Percentiles rank a stretch among this genome's conserved stretches.
These are phyloP conservation scores for Quadroppia sp. DNA, from an alignment of 2,888 invertebrate genomes.

Conservation along the genomic window DNA sequence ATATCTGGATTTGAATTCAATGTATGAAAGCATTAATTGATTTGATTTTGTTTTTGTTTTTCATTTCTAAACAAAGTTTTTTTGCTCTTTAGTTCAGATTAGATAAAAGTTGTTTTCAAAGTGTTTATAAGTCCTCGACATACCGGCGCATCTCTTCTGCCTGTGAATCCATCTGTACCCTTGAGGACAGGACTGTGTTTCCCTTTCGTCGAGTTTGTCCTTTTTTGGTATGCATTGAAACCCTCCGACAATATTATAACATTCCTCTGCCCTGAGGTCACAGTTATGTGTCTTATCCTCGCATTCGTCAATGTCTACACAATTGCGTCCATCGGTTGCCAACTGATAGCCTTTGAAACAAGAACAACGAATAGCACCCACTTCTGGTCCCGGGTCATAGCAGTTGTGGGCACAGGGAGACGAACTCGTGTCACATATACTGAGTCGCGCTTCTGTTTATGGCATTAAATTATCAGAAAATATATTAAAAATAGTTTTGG, in stretches of 20 bases:
- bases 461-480: neutral
- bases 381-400: conserved; percentile 27
- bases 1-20: conserved; percentile 49
- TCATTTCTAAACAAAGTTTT: neutral
- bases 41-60: conserved; percentile 3
- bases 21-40: neutral
- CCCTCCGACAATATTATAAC: conserved; percentile 49
- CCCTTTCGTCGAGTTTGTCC: neutral
- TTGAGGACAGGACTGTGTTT: conserved; percentile 49
- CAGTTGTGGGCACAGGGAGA: conserved; percentile 40
- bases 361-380: conserved; percentile 59
- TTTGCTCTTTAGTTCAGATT: neutral
- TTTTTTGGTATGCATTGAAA: conserved; percentile 48
- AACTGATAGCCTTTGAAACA: conserved; percentile 68
- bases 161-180: conserved; percentile 49
- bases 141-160: conserved; percentile 51
- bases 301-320: conserved; percentile 67
- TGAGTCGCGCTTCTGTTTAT: conserved; percentile 1
- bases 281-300: conserved; percentile 57
- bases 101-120: neutral
- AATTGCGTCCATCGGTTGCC: conserved; percentile 56
- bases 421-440: conserved; percentile 31
- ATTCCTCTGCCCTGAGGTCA: conserved; percentile 48
- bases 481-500: neutral
- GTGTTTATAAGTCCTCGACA: neutral